Conservation (phyloP, 2,888 invertebrate genomes). For the Pandemis corylana region DNA sequence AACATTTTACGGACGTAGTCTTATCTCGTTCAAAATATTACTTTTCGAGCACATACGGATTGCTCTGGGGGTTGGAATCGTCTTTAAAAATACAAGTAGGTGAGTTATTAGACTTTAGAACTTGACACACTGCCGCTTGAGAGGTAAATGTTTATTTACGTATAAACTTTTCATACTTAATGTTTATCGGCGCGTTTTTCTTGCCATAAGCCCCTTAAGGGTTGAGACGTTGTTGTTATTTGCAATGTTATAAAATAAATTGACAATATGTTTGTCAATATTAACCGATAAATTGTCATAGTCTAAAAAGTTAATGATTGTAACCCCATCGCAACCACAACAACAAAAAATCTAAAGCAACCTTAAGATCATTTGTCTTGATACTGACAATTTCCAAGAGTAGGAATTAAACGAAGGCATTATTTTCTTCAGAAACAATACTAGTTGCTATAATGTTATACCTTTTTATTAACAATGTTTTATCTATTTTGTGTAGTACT, state of each 20-base stretch:
- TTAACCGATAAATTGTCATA: no score
- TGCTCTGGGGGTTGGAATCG: slow-evolving; percentile 43
- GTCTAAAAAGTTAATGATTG: no score
- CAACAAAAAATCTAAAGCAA: no score
- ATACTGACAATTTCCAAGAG: no score
- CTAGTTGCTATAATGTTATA: no score
- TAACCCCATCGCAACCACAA: no score
- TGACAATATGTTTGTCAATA: neutral
- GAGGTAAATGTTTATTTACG: slow-evolving; percentile 13
- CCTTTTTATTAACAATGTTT: no score
- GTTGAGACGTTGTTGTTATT: neutral
- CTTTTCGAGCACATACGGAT: slow-evolving; percentile 53
- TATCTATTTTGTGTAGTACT: no score
- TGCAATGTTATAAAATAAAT: neutral
- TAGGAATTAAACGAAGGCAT: no score
- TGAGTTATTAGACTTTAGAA: slow-evolving; percentile 37
- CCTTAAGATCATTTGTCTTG: no score
- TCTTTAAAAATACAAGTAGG: slow-evolving; percentile 38
- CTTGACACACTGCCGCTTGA: slow-evolving; percentile 31
- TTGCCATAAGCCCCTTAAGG: slow-evolving; percentile 4
- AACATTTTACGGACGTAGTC: slow-evolving; percentile 58
- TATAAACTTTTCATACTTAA: slow-evolving; percentile 16
- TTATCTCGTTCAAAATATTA: slow-evolving; percentile 55
- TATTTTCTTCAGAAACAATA: no score
- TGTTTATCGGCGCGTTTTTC: neutral